Evolutionary conservation across 2,113 vertebrate species (phyloP).

Genomic region (pig (Sus scrofa)): T2T-Sscrofa CM000825.6:70217001-70217500

Average conservation of each 20-base stretch:
- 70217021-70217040: not conserved
- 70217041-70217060: not conserved
- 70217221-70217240: too few relatives aligned
- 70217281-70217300: not conserved
- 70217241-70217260: too few relatives aligned
- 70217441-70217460: not conserved
- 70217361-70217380: conserved; percentile 32
- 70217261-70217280: too few relatives aligned
- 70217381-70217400: not conserved
- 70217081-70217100: not conserved
- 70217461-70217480: not conserved
- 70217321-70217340: conserved; percentile 56
- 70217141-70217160: not conserved
- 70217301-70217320: not conserved
- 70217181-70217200: too few relatives aligned
- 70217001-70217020: not conserved
- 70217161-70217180: not conserved
- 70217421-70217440: conserved; percentile 29
- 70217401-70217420: not conserved
- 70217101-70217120: not conserved
- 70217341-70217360: not conserved
- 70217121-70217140: not conserved
- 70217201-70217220: too few relatives aligned
- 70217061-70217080: not conserved
- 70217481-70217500: not conserved